Evolutionary conservation across 2,797 vertebrate species (phyloP).

Genomic region (Lepidocolaptes lacrymiger): DNA sequence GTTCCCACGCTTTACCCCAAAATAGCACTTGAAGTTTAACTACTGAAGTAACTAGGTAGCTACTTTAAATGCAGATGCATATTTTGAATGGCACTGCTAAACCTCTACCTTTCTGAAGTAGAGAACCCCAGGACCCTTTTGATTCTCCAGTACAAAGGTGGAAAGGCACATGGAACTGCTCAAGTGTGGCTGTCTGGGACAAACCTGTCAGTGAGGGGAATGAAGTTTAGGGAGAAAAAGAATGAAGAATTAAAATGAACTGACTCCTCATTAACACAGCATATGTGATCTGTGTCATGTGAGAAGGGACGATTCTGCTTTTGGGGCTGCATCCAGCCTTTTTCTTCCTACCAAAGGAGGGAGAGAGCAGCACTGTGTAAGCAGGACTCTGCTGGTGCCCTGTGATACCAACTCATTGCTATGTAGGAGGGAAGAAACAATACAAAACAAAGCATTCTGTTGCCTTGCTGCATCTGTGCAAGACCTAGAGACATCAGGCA

Average conservation of each 20-base stretch:
- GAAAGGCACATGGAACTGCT: not conserved
- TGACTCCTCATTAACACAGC: not conserved
- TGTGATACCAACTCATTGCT: not conserved
- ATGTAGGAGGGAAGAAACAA: not conserved
- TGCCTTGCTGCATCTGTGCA: not conserved
- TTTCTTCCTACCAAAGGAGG: not conserved
- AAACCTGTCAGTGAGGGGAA: not conserved
- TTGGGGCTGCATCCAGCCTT: not conserved
- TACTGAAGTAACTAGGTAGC: not conserved
- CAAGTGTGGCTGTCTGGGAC: not conserved
- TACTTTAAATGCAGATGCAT: not conserved
- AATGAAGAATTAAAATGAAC: not conserved
- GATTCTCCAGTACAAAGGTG: not conserved
- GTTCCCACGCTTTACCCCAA: conserved; percentile 40
- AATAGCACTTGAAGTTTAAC: not conserved
- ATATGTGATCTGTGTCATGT: not conserved
- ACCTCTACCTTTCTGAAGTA: not conserved
- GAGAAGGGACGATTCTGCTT: not conserved
- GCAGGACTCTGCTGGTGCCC: not conserved
- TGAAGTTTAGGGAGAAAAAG: not conserved
- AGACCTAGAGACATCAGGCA: not conserved
- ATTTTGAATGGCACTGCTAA: not conserved
- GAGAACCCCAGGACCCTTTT: not conserved
- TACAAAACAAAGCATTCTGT: not conserved
- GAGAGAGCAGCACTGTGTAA: not conserved